Base-by-base conservation (phyloP, 2,113 vertebrate species). In the Sebastes fasciatus region DNA sequence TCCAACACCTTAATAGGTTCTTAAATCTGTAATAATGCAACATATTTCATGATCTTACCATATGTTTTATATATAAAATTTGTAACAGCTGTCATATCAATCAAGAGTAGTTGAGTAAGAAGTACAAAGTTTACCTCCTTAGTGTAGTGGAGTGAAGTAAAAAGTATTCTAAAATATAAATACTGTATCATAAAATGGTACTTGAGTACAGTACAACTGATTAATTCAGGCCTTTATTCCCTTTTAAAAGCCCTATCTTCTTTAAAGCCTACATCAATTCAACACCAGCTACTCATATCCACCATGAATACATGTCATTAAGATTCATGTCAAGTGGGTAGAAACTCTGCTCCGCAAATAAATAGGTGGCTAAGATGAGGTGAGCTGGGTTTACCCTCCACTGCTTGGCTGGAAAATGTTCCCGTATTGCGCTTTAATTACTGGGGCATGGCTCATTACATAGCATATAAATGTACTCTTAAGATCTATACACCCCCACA, bases 401-500 rank as follows among this genome's bases (percentile, higher is more conserved):
- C 76, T 66, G 57, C 72, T 49, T 58, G 14, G 8, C 72, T 82
- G 89, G 85, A 90, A 90, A 89, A 88, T 52, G 49, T 80, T 85
- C 43, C 81, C 57, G 45, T 77, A 82, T 79, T 86, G 54, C 80
- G 75, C 84, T 90, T 90, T 88, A 90, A 91, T 89, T 86, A 86
- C 73, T 19, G 61, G 83, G 81, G 26, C 86, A 89, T 43, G 79
- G 84, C 87, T 91, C 93, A 91, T 93, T 93, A 92, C 84, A 77
- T 49, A 13, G 55, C 49, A 52, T 79, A 85, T 88, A 86, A 91
- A 89, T 90, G 90, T 64, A 34, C 85, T 83, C 70, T 61, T 74
- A 73, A 79, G 77, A 86, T 90, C 79, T 83, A 83, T 55, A 48
- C 79, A 21, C 63, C 60, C 80, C 62, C 62, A 34, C 34, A 34